These are phyloP conservation scores for Microhierax caerulescens DNA, from an alignment of 2,797 vertebrate species.

Conservation along the genomic window DNA sequence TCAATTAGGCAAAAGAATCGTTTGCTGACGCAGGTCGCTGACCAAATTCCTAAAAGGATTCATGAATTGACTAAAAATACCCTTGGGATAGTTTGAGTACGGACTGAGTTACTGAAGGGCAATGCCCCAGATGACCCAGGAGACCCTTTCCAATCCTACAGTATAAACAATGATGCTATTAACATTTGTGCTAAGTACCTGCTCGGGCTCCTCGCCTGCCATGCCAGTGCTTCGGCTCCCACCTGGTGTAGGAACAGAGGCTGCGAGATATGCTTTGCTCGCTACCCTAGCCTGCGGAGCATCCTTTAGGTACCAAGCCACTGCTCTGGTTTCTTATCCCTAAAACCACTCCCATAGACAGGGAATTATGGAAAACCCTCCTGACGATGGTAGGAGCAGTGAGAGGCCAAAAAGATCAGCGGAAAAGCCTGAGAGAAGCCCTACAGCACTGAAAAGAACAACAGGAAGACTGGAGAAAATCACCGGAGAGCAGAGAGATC, in stretches of 20 bases:
- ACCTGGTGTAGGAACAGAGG: not conserved
- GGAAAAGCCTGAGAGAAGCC: not conserved
- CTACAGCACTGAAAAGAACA: not conserved
- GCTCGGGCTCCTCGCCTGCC: not conserved
- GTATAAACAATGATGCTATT: constrained; percentile 64
- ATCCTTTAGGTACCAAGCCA: not conserved
- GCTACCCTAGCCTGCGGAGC: not conserved
- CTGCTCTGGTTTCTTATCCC: not conserved
- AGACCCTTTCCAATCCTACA: constrained; percentile 60
- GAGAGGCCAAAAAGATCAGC: not conserved
- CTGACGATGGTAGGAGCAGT: not conserved
- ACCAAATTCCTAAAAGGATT: constrained; percentile 62
- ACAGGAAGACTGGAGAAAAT: not conserved
- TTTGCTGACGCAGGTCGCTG: constrained; percentile 18
- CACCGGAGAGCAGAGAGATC: not conserved
- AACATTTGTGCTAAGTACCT: constrained; percentile 61
- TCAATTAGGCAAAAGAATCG: constrained; percentile 58
- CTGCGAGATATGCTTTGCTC: not conserved
- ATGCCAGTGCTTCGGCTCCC: accelerated
- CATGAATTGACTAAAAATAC: constrained; percentile 60
- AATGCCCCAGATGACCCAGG: constrained; percentile 64
- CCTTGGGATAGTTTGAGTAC: constrained; percentile 51
- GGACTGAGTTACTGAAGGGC: constrained; percentile 66
- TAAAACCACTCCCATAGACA: not conserved
- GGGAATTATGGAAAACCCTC: not conserved